phyloP scores from a whole-genome alignment of 2,113 vertebrate species.

The Pedionomus torquatus region DNA sequence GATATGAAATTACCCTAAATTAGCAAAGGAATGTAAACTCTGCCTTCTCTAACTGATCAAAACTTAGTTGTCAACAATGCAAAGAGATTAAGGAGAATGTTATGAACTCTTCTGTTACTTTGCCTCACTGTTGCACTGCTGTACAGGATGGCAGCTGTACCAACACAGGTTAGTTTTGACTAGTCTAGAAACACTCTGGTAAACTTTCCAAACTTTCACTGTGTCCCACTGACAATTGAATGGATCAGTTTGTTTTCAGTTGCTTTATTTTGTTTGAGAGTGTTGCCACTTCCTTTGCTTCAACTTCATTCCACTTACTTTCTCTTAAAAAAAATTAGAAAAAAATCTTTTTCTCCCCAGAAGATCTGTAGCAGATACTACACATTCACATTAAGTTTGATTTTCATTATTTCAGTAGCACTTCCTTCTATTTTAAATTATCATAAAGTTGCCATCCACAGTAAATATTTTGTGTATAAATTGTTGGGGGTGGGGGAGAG shows the following conservation, averaged over 20 bases:
- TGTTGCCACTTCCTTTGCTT: neutral
- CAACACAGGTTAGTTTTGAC: neutral
- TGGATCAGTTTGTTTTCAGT: neutral
- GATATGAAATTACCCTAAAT: neutral
- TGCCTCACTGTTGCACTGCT: neutral
- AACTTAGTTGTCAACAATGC: neutral
- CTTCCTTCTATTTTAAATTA: neutral
- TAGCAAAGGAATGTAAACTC: neutral
- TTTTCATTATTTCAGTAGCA: neutral
- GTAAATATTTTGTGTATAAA: neutral
- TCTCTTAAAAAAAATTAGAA: neutral
- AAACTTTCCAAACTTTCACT: neutral
- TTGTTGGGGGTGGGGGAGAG: accelerated
- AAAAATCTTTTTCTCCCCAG: neutral
- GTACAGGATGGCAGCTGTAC: too few relatives aligned
- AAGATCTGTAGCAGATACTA: neutral
- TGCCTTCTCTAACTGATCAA: neutral
- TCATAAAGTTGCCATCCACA: neutral
- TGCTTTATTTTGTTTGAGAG: neutral
- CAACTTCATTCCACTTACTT: neutral
- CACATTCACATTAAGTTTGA: neutral
- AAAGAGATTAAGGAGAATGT: neutral
- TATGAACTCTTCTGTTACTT: accelerated
- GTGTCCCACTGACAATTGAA: neutral
- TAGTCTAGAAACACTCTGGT: neutral